phyloP scores from a whole-genome alignment of 2,113 vertebrate genomes.

The Carollia perspicillata region DNA sequence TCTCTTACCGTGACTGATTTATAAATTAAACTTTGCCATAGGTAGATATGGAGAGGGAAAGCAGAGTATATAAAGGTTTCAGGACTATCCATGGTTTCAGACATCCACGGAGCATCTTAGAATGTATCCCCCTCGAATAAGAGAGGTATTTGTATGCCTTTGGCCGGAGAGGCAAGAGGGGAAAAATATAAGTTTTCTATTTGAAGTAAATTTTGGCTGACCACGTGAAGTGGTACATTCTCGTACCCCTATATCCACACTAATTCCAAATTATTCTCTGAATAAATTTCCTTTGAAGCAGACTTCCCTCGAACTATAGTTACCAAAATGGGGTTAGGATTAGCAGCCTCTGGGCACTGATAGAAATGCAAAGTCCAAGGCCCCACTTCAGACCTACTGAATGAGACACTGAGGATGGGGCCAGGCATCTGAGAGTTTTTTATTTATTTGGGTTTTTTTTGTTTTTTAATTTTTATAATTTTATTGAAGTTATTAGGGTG shows the following conservation, averaged over 20 bases:
- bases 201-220: background rate
- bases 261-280: background rate
- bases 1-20: no score
- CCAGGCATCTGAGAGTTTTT: background rate
- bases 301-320: background rate
- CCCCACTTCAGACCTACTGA: background rate
- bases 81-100: background rate
- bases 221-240: background rate
- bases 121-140: background rate
- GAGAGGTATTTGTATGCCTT: background rate
- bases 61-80: background rate
- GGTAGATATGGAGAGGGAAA: background rate
- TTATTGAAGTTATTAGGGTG: background rate
- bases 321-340: background rate
- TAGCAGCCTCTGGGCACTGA: background rate
- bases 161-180: background rate
- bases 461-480: background rate
- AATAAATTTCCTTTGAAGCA: background rate
- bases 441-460: background rate
- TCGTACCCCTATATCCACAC: background rate
- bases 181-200: background rate
- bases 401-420: background rate
- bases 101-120: background rate
- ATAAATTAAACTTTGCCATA: background rate
- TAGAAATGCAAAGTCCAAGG: background rate